These are phyloP conservation scores for Tipula confusa DNA, from an alignment of 2,888 invertebrate species.

Conservation along the genomic window DNA sequence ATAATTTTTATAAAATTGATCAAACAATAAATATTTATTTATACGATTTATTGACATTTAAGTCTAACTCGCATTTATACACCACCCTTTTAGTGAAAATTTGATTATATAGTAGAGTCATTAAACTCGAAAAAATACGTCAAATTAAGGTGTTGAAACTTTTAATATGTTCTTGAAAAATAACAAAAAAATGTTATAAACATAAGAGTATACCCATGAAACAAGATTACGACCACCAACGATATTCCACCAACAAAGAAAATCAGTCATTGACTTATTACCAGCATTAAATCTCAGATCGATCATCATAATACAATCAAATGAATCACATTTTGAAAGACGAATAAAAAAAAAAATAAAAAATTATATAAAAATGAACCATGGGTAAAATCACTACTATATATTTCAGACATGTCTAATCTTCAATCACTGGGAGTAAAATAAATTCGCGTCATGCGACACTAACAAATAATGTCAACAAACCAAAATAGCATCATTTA, in stretches of 20 bases:
- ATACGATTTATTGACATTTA: background rate
- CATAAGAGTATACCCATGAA: background rate
- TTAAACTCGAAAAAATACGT: background rate
- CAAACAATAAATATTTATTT: background rate
- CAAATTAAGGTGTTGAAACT: background rate
- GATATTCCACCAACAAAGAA: background rate
- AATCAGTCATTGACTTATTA: background rate
- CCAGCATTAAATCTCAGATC: background rate
- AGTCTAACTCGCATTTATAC: background rate
- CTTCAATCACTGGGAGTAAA: conserved; percentile 5
- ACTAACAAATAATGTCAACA: conserved; percentile 3
- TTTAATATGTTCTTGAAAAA: background rate
- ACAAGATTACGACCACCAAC: background rate
- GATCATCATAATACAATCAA: background rate
- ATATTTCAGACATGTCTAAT: conserved; percentile 3
- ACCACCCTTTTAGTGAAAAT: background rate
- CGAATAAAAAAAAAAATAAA: too few species aligned
- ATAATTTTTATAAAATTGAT: background rate
- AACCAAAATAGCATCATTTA: conserved; percentile 17
- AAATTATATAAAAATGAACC: too few species aligned
- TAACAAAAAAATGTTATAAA: too few species aligned
- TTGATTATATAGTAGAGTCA: background rate
- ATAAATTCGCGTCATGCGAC: conserved; percentile 1
- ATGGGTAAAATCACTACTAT: background rate
- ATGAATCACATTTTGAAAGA: background rate